phyloP scores from a whole-genome alignment of 2,113 vertebrate species.

The Xenotilapia caudafasciata region DNA sequence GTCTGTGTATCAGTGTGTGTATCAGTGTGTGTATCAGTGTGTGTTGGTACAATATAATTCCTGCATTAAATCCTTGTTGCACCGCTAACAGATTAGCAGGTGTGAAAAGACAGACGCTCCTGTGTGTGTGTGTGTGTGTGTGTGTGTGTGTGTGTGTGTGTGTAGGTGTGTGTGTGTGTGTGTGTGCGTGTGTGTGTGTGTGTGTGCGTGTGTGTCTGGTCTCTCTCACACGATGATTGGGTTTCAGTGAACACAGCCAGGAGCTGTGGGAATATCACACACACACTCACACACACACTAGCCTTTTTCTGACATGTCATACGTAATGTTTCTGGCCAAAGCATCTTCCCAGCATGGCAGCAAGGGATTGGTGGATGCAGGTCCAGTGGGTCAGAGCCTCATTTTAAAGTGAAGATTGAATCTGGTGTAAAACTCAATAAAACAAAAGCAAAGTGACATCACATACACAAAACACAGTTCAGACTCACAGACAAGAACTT shows the following conservation, averaged over 20 bases:
- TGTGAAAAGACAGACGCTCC: slow-evolving; percentile 7
- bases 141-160: not conserved
- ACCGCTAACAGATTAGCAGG: slow-evolving; percentile 21
- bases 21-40: not conserved
- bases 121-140: not conserved
- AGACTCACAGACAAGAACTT: not conserved
- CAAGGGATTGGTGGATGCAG: not conserved
- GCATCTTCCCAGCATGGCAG: not conserved
- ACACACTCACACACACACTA: not conserved
- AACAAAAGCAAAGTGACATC: not conserved
- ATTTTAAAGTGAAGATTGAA: not conserved
- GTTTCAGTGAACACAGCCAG: slow-evolving; percentile 16
- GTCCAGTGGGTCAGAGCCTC: not conserved
- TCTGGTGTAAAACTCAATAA: not conserved
- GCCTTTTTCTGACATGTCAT: not conserved
- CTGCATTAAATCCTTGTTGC: not conserved
- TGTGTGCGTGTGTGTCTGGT: not conserved
- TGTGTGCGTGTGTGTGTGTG: not conserved
- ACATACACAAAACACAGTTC: not conserved
- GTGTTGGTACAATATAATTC: not conserved
- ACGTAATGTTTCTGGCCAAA: not conserved
- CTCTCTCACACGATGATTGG: slow-evolving; percentile 42
- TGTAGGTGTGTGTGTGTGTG: not conserved
- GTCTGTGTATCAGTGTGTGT: not conserved
- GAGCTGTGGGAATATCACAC: slow-evolving; percentile 26